phyloP scores from a whole-genome alignment of 2,113 vertebrate species.

The Muscicapa adusta region DNA sequence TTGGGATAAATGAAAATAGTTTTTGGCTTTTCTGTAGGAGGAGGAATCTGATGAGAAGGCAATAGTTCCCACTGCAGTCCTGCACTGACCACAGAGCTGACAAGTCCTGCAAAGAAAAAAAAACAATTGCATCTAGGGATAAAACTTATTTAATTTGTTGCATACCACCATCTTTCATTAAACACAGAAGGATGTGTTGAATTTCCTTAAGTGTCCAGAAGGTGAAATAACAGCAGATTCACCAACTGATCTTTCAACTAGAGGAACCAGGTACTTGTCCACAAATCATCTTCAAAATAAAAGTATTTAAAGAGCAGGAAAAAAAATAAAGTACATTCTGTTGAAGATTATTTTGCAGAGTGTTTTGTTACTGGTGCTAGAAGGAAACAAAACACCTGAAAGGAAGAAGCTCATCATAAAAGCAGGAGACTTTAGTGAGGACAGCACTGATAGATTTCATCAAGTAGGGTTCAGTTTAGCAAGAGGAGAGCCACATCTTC shows the following conservation, averaged over 20 bases:
- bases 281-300: neutral
- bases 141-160: neutral
- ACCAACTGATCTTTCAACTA: neutral
- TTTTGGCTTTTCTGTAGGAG: neutral
- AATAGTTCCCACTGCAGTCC: neutral
- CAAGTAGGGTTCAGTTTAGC: neutral
- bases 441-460: neutral
- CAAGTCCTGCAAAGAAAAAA: neutral
- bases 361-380: neutral
- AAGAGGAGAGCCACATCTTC: neutral
- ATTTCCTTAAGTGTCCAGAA: neutral
- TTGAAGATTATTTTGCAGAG: neutral
- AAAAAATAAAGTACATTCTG: no score
- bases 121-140: neutral
- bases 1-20: neutral
- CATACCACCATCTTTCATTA: neutral
- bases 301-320: neutral
- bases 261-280: neutral
- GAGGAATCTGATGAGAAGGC: neutral
- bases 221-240: neutral
- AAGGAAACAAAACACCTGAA: neutral
- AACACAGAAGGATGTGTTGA: neutral
- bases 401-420: neutral
- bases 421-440: neutral
- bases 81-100: neutral